Evolutionary conservation across 2,797 vertebrate genomes (phyloP).

Genomic region (Myotis planiceps): DNA sequence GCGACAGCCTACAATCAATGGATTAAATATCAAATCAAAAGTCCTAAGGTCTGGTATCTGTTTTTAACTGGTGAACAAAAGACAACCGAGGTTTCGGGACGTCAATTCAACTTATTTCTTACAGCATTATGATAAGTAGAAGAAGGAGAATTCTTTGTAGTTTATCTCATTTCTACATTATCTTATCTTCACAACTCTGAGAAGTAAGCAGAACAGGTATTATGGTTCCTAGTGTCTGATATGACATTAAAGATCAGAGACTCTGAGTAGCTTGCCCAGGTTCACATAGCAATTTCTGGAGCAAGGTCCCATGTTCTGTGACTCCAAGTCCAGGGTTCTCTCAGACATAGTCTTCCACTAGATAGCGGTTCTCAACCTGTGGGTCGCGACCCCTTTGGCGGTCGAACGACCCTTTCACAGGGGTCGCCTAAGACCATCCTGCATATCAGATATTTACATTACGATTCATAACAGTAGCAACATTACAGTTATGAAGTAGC

Average conservation of each 20-base stretch:
- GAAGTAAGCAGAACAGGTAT: neutral
- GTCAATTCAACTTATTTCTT: neutral
- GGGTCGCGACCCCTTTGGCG: too few relatives aligned
- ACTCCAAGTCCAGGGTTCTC: neutral
- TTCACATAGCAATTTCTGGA: neutral
- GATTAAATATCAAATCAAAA: conserved; percentile 22
- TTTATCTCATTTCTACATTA: neutral
- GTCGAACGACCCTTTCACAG: too few relatives aligned
- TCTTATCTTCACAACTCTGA: conserved; percentile 33
- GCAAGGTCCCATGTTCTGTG: neutral
- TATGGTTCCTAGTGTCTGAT: neutral
- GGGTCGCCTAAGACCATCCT: too few relatives aligned
- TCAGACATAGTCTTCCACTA: neutral
- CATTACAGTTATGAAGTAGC: too few relatives aligned
- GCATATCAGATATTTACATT: too few relatives aligned
- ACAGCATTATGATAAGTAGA: conserved; percentile 26
- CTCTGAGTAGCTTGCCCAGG: neutral
- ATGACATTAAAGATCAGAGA: conserved; percentile 6
- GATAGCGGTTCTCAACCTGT: too few relatives aligned
- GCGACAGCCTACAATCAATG: neutral
- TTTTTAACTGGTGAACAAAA: conserved; percentile 4
- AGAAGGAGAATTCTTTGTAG: conserved; percentile 26
- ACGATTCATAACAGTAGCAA: too few relatives aligned
- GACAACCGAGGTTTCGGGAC: neutral
- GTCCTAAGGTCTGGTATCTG: conserved; percentile 39